phyloP scores from a whole-genome alignment of 2,113 vertebrate genomes.

The Limanda limanda region DNA sequence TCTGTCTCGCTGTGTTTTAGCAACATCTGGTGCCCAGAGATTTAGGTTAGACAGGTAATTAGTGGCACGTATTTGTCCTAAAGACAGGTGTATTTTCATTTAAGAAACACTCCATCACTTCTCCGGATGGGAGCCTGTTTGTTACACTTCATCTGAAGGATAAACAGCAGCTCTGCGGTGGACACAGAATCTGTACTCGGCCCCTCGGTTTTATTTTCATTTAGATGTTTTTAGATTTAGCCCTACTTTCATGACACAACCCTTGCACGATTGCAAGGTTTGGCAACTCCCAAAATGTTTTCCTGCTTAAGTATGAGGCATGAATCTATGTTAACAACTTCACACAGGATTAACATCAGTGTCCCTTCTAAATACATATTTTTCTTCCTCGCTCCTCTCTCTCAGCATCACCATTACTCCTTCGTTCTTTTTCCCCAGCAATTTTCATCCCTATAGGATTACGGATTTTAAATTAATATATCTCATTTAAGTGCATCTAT shows the following conservation, averaged over 20 bases:
- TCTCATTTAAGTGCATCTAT: slow-evolving; percentile 1
- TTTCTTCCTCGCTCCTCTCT: slow-evolving; percentile 19
- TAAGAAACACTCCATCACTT: slow-evolving; percentile 84
- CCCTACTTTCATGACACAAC: slow-evolving; percentile 72
- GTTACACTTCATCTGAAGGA: slow-evolving; percentile 53
- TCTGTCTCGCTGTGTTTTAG: slow-evolving; percentile 84
- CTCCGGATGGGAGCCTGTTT: slow-evolving; percentile 65
- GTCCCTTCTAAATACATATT: slow-evolving; percentile 51
- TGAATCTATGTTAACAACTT: slow-evolving; percentile 73
- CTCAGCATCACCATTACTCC: slow-evolving; percentile 12
- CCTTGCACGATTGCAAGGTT: slow-evolving; percentile 66
- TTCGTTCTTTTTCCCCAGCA: not conserved
- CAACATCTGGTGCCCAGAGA: slow-evolving; percentile 87
- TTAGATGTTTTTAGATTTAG: slow-evolving; percentile 24
- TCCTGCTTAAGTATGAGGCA: slow-evolving; percentile 71
- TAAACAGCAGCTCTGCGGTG: slow-evolving; percentile 10
- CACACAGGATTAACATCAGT: slow-evolving; percentile 74
- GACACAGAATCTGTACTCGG: slow-evolving; percentile 23
- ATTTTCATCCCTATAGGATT: not conserved
- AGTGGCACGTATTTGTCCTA: slow-evolving; percentile 86
- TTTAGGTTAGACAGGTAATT: slow-evolving; percentile 89
- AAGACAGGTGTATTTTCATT: slow-evolving; percentile 88
- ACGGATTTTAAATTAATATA: not conserved
- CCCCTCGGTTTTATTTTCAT: slow-evolving; percentile 2
- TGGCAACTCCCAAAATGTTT: slow-evolving; percentile 67